Conservation (phyloP, 2,888 invertebrate genomes). For the Charanyca ferruginea region DNA sequence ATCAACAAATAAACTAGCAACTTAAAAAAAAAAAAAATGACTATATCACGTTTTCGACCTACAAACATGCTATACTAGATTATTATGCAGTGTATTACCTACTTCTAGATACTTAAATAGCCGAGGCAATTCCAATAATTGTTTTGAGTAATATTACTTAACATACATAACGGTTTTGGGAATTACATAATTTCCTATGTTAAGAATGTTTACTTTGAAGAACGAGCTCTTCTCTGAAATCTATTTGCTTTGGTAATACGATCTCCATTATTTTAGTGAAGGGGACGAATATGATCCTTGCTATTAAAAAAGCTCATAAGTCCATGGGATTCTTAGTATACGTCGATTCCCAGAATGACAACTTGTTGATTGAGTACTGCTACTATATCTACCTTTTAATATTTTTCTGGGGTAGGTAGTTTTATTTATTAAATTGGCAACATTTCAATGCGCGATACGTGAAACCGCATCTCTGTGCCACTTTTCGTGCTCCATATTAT, state of each 20-base stretch:
- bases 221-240: constrained; percentile 42
- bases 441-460: constrained; percentile 51
- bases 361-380: constrained; percentile 4
- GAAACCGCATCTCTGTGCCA: constrained; percentile 43
- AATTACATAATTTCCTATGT: constrained; percentile 42
- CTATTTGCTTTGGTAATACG: constrained; percentile 46
- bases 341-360: constrained; percentile 39
- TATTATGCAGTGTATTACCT: constrained; percentile 13
- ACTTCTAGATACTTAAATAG: constrained; percentile 26
- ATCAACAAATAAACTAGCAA: constrained; percentile 2
- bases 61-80: constrained; percentile 33
- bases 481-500: constrained; percentile 48
- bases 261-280: constrained; percentile 36
- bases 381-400: constrained; percentile 2
- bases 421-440: constrained; percentile 56
- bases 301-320: constrained; percentile 34
- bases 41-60: constrained; percentile 37
- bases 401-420: constrained; percentile 37
- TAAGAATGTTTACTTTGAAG: constrained; percentile 30
- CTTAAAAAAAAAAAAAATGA: constrained; percentile 3
- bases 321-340: constrained; percentile 27
- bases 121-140: constrained; percentile 40
- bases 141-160: constrained; percentile 31
- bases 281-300: constrained; percentile 42
- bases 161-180: constrained; percentile 42